Percentiles rank a stretch among this genome's conserved stretches.
Evolutionary conservation across 2,888 invertebrate genomes (phyloP).

Genomic region (Drosophila incognita): DNA sequence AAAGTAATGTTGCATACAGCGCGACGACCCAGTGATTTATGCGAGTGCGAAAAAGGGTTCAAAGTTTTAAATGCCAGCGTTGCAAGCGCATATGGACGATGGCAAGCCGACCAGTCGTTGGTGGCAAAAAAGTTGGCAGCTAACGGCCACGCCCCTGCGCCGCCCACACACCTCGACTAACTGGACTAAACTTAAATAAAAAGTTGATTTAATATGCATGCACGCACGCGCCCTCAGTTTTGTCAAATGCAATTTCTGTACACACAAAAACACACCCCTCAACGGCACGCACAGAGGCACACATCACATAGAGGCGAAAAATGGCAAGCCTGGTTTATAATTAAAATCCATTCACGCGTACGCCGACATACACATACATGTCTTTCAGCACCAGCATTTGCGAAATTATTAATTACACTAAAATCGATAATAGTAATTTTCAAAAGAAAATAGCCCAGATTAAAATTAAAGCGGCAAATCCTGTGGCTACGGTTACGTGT

Average conservation of each 20-base stretch:
- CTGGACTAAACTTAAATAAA: slow-evolving; percentile 46
- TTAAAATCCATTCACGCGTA: slow-evolving; percentile 39
- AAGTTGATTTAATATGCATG: slow-evolving; percentile 60
- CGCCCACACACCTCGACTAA: slow-evolving; percentile 21
- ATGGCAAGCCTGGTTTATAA: slow-evolving; percentile 32
- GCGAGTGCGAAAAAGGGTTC: slow-evolving; percentile 55
- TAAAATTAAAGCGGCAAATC: background rate
- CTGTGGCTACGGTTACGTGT: background rate
- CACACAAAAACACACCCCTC: slow-evolving; percentile 9
- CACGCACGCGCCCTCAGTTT: slow-evolving; percentile 56
- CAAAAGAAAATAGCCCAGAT: background rate
- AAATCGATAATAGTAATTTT: background rate
- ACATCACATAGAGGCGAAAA: background rate
- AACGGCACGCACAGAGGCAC: background rate
- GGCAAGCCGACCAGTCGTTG: slow-evolving; percentile 10
- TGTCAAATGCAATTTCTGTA: slow-evolving; percentile 55
- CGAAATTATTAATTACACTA: slow-evolving; percentile 19
- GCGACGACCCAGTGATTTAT: slow-evolving; percentile 62
- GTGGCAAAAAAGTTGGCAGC: slow-evolving; percentile 39
- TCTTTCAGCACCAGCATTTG: slow-evolving; percentile 7
- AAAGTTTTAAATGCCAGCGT: slow-evolving; percentile 61
- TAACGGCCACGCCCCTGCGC: slow-evolving; percentile 33
- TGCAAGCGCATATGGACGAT: slow-evolving; percentile 41
- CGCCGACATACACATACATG: slow-evolving; percentile 3
- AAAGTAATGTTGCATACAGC: slow-evolving; percentile 63